A percentile compares a stretch with the other conserved stretches of the same genome.
Conservation (phyloP, 2,888 invertebrate species). For the Anthoptus insignis region DNA sequence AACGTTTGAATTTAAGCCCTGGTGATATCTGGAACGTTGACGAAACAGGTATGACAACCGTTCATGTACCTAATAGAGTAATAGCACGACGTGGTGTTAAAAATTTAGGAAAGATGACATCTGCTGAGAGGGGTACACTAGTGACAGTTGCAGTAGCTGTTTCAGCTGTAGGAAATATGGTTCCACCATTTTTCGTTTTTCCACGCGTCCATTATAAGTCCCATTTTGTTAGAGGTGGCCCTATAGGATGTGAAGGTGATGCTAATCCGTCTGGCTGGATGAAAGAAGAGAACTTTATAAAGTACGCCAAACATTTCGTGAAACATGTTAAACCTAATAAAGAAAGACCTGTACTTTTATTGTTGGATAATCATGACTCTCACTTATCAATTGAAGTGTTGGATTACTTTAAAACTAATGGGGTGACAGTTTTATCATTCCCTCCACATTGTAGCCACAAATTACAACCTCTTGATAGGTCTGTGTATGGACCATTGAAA, state of each 20-base stretch:
- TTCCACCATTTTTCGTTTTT: conserved; percentile 57
- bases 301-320: no score
- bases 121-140: neutral
- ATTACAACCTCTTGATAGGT: neutral
- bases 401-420: conserved; percentile 1
- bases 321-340: conserved; percentile 1
- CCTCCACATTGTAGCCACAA: conserved; percentile 5
- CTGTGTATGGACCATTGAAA: neutral
- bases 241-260: conserved; percentile 42
- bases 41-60: neutral
- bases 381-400: conserved; percentile 48
- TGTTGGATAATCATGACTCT: conserved; percentile 54
- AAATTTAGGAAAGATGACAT: neutral
- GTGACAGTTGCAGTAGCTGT: neutral
- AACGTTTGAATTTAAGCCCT: conserved; percentile 30
- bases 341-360: conserved; percentile 47
- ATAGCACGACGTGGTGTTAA: neutral
- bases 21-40: neutral
- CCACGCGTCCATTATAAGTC: conserved; percentile 34
- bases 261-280: conserved; percentile 49
- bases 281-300: conserved; percentile 20
- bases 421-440: neutral
- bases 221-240: conserved; percentile 49
- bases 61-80: neutral
- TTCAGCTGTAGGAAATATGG: conserved; percentile 50